Evolutionary conservation across 2,797 vertebrate species (phyloP).

Genomic region (Pyrocephalus nanus): DNA sequence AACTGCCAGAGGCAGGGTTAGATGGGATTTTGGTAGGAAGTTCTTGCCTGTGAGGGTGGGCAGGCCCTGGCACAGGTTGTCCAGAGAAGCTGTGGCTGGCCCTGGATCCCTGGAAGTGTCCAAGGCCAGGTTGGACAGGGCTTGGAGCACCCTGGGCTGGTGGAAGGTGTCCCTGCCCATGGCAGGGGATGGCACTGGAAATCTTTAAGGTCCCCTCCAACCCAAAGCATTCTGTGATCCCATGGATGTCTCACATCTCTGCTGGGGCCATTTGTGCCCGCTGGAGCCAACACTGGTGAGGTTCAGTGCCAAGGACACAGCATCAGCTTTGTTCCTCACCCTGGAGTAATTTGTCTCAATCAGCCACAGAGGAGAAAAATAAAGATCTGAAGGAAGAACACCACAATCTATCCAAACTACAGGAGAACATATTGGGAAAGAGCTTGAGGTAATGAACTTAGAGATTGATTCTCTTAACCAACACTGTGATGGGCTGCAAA

Average conservation of each 20-base stretch:
- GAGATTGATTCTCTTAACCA: slow-evolving; percentile 57
- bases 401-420: slow-evolving; percentile 43
- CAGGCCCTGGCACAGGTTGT: not conserved
- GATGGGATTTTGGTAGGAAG: not conserved
- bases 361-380: slow-evolving; percentile 33
- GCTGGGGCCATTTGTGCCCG: accelerated
- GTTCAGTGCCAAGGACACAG: accelerated
- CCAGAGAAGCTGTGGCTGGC: not conserved
- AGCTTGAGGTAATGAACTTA: slow-evolving; percentile 57
- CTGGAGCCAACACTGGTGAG: not conserved
- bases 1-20: accelerated
- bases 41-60: accelerated
- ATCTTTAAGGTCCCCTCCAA: not conserved
- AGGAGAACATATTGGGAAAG: slow-evolving; percentile 47
- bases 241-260: not conserved
- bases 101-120: not conserved
- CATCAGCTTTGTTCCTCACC: not conserved
- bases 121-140: not conserved
- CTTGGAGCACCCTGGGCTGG: not conserved
- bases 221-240: not conserved
- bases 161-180: not conserved
- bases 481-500: slow-evolving; percentile 36
- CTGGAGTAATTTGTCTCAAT: slow-evolving; percentile 12
- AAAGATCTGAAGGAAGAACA: slow-evolving; percentile 44
- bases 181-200: not conserved